Evolutionary conservation across 2,888 invertebrate genomes (phyloP).

Genomic region (Tubulanus polymorphus): DNA sequence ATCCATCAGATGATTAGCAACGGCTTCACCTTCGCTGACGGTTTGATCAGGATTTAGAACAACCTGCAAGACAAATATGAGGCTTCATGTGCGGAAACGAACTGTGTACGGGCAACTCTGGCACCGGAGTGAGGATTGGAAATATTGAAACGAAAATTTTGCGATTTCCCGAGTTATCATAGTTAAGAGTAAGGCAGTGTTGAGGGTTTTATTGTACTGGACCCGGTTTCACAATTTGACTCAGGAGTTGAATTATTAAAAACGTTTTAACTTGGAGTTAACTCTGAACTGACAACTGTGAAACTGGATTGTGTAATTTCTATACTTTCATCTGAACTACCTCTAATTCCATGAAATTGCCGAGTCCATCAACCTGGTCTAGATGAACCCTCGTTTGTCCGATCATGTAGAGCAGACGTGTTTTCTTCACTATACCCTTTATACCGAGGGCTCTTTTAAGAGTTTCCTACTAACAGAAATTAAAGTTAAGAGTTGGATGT

Average conservation of each 20-base stretch:
- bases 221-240: too few relatives aligned
- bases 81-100: too few relatives aligned
- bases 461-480: slow-evolving; percentile 30
- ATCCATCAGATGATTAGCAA: slow-evolving; percentile 67
- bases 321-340: slow-evolving; percentile 53
- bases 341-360: slow-evolving; percentile 81
- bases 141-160: too few relatives aligned
- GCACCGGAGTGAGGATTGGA: not conserved
- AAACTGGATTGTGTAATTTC: not conserved
- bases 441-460: slow-evolving; percentile 66
- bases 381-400: slow-evolving; percentile 84
- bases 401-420: slow-evolving; percentile 71
- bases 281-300: too few relatives aligned
- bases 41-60: slow-evolving; percentile 65
- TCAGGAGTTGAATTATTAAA: too few relatives aligned
- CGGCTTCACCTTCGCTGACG: slow-evolving; percentile 65
- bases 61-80: too few relatives aligned
- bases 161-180: too few relatives aligned
- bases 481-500: too few relatives aligned
- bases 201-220: too few relatives aligned
- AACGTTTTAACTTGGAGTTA: too few relatives aligned
- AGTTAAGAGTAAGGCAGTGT: too few relatives aligned
- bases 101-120: too few relatives aligned
- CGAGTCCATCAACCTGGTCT: slow-evolving; percentile 76
- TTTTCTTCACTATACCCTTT: slow-evolving; percentile 71